Conservation (phyloP, 1,140 invertebrate species). For the Uloborus diversus region DNA sequence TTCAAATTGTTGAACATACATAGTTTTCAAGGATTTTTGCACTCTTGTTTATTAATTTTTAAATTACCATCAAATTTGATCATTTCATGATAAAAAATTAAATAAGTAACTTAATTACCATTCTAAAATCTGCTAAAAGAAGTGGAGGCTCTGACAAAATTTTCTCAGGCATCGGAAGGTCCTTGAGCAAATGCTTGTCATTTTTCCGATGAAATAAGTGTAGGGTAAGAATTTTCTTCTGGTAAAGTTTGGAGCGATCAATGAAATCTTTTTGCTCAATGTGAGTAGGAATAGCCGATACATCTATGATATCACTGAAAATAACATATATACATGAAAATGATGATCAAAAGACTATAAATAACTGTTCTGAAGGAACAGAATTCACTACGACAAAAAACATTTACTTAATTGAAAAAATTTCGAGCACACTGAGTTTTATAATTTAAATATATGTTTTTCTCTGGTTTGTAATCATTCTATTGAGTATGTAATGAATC, state of each 20-base stretch:
- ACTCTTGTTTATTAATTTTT: background rate
- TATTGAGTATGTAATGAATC: no score
- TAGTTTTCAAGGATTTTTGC: background rate
- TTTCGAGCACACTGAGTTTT: no score
- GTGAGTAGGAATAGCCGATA: conserved; percentile 80
- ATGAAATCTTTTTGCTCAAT: conserved; percentile 82
- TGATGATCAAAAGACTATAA: no score
- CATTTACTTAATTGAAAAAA: no score
- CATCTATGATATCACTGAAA: conserved; percentile 83
- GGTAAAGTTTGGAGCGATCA: conserved; percentile 78
- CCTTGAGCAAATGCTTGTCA: conserved; percentile 67
- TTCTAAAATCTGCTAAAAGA: conserved; percentile 67
- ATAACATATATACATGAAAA: no score
- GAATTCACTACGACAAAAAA: no score
- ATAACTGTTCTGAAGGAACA: no score
- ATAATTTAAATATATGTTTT: no score
- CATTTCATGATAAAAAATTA: background rate
- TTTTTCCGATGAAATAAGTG: conserved; percentile 57
- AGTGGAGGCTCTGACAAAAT: conserved; percentile 69
- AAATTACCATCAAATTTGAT: background rate
- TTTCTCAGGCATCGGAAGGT: conserved; percentile 72
- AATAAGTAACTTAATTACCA: conserved; percentile 67
- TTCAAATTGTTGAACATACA: no score
- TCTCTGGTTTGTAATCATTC: no score
- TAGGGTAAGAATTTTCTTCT: conserved; percentile 68